Conservation (phyloP, 2,113 vertebrate genomes). For the Rutilus rutilus region DNA sequence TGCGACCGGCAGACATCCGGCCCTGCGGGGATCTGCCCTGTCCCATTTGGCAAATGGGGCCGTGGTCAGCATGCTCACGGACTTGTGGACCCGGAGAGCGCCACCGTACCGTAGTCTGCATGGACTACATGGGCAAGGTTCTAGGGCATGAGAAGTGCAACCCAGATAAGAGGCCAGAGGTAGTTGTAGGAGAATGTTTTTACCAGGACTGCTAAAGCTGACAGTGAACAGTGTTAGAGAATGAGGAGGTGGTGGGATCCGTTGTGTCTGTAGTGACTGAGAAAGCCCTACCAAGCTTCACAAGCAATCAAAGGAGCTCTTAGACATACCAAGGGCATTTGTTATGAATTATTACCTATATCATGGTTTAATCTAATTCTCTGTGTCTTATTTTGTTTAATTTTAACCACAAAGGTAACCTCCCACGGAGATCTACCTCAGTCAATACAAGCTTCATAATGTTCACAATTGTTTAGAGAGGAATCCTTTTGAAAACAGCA, state of each 20-base stretch:
- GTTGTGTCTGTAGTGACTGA: conserved; percentile 30
- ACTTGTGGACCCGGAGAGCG: conserved; percentile 80
- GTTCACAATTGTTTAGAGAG: conserved; percentile 37
- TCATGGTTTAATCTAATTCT: conserved; percentile 60
- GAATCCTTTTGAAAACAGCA: conserved; percentile 57
- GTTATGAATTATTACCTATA: conserved; percentile 50
- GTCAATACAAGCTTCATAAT: conserved; percentile 63
- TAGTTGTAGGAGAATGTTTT: conserved; percentile 68
- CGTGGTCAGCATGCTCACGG: conserved; percentile 85
- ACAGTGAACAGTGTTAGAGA: conserved; percentile 6
- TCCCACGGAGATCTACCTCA: conserved; percentile 92
- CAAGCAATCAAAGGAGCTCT: conserved; percentile 56
- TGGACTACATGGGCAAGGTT: conserved; percentile 78
- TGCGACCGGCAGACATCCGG: conserved; percentile 85
- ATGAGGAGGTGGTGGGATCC: background rate
- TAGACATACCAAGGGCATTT: conserved; percentile 54
- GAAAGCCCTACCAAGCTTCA: conserved; percentile 50
- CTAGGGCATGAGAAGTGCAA: conserved; percentile 78
- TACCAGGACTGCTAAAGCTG: conserved; percentile 77
- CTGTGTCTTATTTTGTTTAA: conserved; percentile 52
- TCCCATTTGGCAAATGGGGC: conserved; percentile 83
- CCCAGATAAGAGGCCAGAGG: conserved; percentile 67
- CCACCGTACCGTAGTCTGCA: conserved; percentile 77
- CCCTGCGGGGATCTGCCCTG: conserved; percentile 86
- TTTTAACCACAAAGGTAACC: conserved; percentile 70